Conservation (phyloP, 2,113 vertebrate species). For the Ariopsis seemanni region DNA sequence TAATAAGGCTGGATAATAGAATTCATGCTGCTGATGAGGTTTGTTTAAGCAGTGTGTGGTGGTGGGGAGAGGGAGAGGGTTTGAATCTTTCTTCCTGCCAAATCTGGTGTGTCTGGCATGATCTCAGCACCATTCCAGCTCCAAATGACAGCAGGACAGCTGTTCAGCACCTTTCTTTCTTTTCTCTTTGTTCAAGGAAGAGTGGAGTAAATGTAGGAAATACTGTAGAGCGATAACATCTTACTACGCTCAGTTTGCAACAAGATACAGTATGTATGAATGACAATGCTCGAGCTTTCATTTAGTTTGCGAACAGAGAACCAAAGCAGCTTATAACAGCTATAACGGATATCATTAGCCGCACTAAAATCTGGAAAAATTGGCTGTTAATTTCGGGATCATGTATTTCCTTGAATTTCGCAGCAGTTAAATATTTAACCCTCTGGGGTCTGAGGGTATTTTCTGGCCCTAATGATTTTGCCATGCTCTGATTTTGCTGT, state of each 20-base stretch:
- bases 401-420: too few relatives aligned
- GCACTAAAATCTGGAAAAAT: neutral
- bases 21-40: constrained; percentile 46
- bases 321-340: neutral
- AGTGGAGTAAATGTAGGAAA: neutral
- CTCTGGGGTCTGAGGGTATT: too few relatives aligned
- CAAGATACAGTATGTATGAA: neutral
- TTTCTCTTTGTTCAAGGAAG: constrained; percentile 16
- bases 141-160: constrained; percentile 44
- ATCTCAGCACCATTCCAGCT: constrained; percentile 35
- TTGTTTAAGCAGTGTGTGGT: constrained; percentile 35
- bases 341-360: neutral
- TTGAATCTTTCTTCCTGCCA: constrained; percentile 22
- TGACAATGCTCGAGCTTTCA: neutral
- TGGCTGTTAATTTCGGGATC: too few relatives aligned
- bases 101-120: constrained; percentile 44
- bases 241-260: neutral
- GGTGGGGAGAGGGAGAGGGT: constrained; percentile 15
- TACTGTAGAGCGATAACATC: neutral
- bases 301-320: neutral
- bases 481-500: too few relatives aligned
- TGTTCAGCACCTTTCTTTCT: constrained; percentile 29
- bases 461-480: too few relatives aligned
- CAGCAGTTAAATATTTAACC: too few relatives aligned
- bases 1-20: constrained; percentile 43